Percentiles rank a stretch among this genome's conserved stretches.
Conservation (phyloP, 2,797 vertebrate genomes). For the Sitta carolinensis region DNA sequence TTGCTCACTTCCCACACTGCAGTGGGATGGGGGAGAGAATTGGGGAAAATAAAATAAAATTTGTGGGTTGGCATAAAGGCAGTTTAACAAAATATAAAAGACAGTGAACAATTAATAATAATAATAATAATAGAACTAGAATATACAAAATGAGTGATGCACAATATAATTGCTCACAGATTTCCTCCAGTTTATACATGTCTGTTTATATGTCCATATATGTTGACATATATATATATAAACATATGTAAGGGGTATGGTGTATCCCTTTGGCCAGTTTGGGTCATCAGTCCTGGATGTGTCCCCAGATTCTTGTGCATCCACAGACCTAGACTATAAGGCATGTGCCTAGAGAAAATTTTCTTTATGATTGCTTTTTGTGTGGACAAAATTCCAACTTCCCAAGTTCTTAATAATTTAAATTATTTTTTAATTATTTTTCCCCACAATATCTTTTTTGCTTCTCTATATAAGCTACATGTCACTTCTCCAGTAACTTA, state of each 20-base stretch:
- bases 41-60: background rate
- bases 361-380: background rate
- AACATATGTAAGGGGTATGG: fast-evolving
- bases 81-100: background rate
- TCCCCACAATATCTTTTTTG: background rate
- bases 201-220: background rate
- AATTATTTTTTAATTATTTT: background rate
- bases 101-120: background rate
- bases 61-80: background rate
- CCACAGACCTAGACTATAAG: background rate
- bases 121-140: background rate
- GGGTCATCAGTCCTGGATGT: background rate
- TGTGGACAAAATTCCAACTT: background rate
- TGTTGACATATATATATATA: no score
- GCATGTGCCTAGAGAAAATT: background rate
- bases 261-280: background rate
- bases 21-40: background rate
- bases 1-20: background rate
- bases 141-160: background rate
- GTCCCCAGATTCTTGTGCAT: no score
- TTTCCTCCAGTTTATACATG: background rate
- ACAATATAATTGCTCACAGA: background rate
- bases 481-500: background rate
- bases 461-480: background rate
- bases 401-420: background rate